These are phyloP conservation scores for Tigriopus californicus DNA, from an alignment of 2,888 invertebrate genomes.

Conservation along the genomic window DNA sequence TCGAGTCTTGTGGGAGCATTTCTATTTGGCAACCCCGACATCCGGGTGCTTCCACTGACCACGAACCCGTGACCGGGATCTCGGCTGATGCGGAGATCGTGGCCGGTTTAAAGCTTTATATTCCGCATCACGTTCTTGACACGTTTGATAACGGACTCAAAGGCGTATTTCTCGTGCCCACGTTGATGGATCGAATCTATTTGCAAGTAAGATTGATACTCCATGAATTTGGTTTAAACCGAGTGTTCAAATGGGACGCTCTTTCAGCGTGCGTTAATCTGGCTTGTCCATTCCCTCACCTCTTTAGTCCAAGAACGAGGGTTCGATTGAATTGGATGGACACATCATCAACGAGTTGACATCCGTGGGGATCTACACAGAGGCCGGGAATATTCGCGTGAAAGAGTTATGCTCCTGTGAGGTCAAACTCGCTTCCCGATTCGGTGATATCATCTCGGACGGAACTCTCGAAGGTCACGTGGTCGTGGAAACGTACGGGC, in stretches of 20 bases:
- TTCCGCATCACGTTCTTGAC: not conserved
- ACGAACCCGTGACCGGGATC: not conserved
- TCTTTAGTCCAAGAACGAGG: not conserved
- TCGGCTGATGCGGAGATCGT: not conserved
- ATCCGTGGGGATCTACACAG: not conserved
- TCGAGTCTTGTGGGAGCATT: not conserved
- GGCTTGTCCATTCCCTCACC: not conserved
- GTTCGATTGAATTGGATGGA: constrained; percentile 1
- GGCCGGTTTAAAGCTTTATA: constrained; percentile 1
- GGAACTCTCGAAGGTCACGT: constrained; percentile 8
- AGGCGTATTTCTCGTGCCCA: constrained; percentile 6
- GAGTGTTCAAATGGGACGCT: too few species aligned
- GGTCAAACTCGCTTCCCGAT: not conserved
- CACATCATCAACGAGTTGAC: not conserved
- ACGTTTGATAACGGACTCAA: not conserved
- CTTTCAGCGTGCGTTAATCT: too few species aligned
- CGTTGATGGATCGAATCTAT: constrained; percentile 6
- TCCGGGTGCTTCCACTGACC: not conserved
- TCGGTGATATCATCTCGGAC: constrained; percentile 6
- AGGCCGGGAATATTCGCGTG: constrained; percentile 1
- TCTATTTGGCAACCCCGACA: not conserved
- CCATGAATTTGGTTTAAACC: too few species aligned
- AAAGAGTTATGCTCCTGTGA: not conserved
- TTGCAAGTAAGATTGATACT: not conserved
- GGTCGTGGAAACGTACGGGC: constrained; percentile 1